These are phyloP conservation scores for Spatulosminthurus flaviceps DNA, from an alignment of 2,888 invertebrate genomes.

Conservation along the genomic window DNA sequence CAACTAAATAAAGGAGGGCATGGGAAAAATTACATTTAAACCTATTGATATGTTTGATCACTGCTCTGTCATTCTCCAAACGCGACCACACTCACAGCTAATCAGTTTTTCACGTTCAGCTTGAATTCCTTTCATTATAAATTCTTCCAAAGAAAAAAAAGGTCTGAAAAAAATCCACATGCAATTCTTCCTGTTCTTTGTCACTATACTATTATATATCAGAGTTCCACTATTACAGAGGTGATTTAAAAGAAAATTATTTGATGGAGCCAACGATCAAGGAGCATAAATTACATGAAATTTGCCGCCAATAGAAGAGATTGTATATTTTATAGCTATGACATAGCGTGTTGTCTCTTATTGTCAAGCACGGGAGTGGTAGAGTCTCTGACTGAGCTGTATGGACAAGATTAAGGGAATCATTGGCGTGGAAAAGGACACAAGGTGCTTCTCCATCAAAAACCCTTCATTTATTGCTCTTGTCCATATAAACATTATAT, in stretches of 20 bases:
- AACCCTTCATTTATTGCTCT: not conserved
- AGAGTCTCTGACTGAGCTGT: not conserved
- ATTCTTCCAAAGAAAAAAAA: not conserved
- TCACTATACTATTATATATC: too few relatives aligned
- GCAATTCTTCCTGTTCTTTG: conserved; percentile 15
- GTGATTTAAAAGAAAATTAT: not conserved
- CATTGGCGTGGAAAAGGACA: conserved; percentile 13
- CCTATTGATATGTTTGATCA: too few relatives aligned
- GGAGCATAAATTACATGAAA: not conserved
- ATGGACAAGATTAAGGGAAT: conserved; percentile 18
- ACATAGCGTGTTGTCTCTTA: too few relatives aligned
- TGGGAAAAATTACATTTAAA: too few relatives aligned
- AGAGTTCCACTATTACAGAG: too few relatives aligned
- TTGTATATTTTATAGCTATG: too few relatives aligned
- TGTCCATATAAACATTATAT: too few relatives aligned
- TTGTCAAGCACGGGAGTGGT: too few relatives aligned
- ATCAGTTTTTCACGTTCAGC: not conserved
- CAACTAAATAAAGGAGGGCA: too few relatives aligned
- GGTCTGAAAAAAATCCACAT: not conserved
- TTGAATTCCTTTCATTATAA: not conserved
- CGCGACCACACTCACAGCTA: too few relatives aligned
- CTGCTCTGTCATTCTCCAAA: not conserved
- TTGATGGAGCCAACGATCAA: conserved; percentile 10
- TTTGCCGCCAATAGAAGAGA: conserved; percentile 18
- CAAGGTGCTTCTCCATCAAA: conserved; percentile 8